Evolutionary conservation across 2,888 invertebrate genomes (phyloP), one percentile per base, ranked within the genome.

Genomic region (Chromoteleia sp.): DNA sequence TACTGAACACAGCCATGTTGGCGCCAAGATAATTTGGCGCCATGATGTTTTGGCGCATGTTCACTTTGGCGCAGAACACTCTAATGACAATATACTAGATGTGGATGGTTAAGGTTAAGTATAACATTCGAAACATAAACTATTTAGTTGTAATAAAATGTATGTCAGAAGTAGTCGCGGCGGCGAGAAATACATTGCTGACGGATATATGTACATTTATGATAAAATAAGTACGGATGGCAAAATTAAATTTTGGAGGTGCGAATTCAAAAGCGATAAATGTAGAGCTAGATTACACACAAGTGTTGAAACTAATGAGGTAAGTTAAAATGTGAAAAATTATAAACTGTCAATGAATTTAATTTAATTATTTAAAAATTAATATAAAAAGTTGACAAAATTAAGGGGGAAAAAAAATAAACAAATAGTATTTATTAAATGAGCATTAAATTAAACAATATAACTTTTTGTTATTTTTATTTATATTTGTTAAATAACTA

Each of bases 11-110:
- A 67, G 63, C 61, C 70, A 78, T 78, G 58, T 67, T 59, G 71
- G 78, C 78, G 78, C 78, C 65, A 50, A 78, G 68, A 71, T 58
- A 58, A 61, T 78, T 78, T 25, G 71, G 78, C 78, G 78, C 78
- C 67, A 78, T 77, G 77, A 73, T 78, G 65, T 78, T 78, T 78
- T 71, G 78, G 78, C 71, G 78, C 78, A 78, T 78, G 78, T 78
- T 78, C 65, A 71, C 58, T 71, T 78, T 52, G 78, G 71, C 67
- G 77, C 77, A 71, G 70, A 78, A 65, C 56, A 45, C 45, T 14
- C 15, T 36, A 41, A 43, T 52, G 30, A 39, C 43, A 50, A 65
- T 21, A 25, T n/a, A n/a, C 0, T 50, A 43, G 15, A 21, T 33
- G 19, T 14, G 7, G 4, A 17, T 50, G 14, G 29, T 58, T 33